Conservation (phyloP, 1,140 invertebrate genomes). For the Diuraphis noxia region DNA sequence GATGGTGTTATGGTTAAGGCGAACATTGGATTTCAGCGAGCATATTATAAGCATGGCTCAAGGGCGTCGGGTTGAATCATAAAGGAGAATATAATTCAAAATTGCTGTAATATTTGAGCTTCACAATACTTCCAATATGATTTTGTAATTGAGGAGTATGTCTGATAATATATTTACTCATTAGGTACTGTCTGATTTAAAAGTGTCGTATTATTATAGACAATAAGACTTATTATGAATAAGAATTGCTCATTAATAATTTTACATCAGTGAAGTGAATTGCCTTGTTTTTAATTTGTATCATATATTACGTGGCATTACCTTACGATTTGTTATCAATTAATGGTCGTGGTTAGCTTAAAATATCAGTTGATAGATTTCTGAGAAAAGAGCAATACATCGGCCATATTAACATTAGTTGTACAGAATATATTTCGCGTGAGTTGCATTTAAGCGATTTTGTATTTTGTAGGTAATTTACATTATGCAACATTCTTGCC, state of each 20-base stretch:
- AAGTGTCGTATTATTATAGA: not conserved
- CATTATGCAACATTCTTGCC: not conserved
- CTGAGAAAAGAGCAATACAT: not conserved
- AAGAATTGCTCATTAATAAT: not conserved
- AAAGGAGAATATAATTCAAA: slow-evolving; percentile 20
- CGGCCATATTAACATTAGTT: not conserved
- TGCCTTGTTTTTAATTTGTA: not conserved
- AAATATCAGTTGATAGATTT: not conserved
- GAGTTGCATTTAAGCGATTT: not conserved
- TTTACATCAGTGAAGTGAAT: not conserved
- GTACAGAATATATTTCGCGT: not conserved
- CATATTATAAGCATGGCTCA: not conserved
- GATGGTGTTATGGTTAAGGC: not conserved
- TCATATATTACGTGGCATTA: not conserved
- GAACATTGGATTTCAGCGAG: slow-evolving; percentile 9
- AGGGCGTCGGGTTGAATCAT: slow-evolving; percentile 4
- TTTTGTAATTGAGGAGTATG: not conserved
- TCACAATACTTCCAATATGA: not conserved
- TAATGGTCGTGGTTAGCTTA: not conserved
- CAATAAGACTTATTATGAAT: not conserved
- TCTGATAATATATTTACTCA: not conserved
- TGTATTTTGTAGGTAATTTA: not conserved
- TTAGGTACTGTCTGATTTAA: not conserved
- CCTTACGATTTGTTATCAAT: not conserved
- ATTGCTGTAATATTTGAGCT: not conserved